Evolutionary conservation across 2,797 vertebrate genomes (phyloP).

Genomic region (Sebastes matsubarae): DNA sequence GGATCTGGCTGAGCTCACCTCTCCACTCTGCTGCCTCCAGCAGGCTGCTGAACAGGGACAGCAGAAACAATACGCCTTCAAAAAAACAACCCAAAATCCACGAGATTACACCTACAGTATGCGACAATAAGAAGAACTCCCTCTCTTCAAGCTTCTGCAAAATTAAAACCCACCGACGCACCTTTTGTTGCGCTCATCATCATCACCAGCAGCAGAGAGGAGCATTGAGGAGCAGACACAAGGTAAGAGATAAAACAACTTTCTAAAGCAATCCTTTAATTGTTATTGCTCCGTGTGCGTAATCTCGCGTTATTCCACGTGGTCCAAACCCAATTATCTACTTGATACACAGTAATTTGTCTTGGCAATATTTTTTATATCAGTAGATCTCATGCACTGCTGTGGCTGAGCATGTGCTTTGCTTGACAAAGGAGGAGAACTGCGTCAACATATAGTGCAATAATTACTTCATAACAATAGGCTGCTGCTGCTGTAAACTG

Average conservation of each 20-base stretch:
- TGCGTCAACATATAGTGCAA: background rate
- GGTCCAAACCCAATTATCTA: background rate
- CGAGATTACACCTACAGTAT: background rate
- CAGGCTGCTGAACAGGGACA: background rate
- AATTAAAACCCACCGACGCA: slow-evolving; percentile 2
- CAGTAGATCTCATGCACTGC: background rate
- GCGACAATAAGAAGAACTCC: background rate
- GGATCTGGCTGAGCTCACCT: background rate
- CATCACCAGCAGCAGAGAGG: background rate
- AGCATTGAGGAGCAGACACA: background rate
- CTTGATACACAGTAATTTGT: background rate
- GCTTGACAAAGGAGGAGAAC: slow-evolving; percentile 12
- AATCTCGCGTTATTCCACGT: background rate
- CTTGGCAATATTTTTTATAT: background rate
- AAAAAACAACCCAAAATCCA: background rate
- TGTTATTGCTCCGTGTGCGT: background rate
- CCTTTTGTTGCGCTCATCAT: background rate
- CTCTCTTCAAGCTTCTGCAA: background rate
- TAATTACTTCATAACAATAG: background rate
- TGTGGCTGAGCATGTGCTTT: background rate
- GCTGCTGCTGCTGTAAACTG: background rate
- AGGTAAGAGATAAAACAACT: slow-evolving; percentile 57
- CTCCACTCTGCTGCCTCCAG: background rate
- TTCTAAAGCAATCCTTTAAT: background rate
- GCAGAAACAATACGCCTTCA: background rate